Evolutionary conservation across 2,888 invertebrate species (phyloP).

Genomic region (Archips xylosteana): DNA sequence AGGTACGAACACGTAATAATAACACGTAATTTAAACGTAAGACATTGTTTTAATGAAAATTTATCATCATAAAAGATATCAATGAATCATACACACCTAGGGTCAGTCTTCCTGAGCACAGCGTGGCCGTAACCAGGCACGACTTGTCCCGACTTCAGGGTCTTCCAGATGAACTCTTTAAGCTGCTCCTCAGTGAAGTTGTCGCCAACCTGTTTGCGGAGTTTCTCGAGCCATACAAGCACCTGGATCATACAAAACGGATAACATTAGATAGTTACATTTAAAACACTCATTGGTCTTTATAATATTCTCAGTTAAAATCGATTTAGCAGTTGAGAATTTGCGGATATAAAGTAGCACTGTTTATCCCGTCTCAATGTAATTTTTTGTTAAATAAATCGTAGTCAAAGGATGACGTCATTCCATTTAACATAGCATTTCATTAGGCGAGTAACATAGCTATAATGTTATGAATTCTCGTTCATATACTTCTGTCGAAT

Average conservation of each 20-base stretch:
- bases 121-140: constrained; percentile 99
- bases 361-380: background rate
- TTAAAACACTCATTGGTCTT: too few species aligned
- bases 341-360: background rate
- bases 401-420: background rate
- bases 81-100: constrained; percentile 69
- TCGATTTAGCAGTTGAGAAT: background rate
- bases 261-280: too few species aligned
- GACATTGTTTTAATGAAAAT: too few species aligned
- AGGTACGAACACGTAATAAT: too few species aligned
- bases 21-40: too few species aligned
- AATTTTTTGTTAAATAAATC: background rate
- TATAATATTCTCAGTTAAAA: background rate
- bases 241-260: constrained; percentile 82
- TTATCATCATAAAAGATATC: too few species aligned
- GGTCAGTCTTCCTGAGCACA: constrained; percentile 97
- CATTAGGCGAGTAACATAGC: background rate
- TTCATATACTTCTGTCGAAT: background rate
- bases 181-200: constrained; percentile 95
- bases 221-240: constrained; percentile 96
- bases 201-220: constrained; percentile 94
- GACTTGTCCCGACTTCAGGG: constrained; percentile 97
- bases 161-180: constrained; percentile 99
- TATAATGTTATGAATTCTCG: background rate
- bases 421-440: background rate